phyloP scores from a whole-genome alignment of 2,797 vertebrate species.

The Semotilus atromaculatus region DNA sequence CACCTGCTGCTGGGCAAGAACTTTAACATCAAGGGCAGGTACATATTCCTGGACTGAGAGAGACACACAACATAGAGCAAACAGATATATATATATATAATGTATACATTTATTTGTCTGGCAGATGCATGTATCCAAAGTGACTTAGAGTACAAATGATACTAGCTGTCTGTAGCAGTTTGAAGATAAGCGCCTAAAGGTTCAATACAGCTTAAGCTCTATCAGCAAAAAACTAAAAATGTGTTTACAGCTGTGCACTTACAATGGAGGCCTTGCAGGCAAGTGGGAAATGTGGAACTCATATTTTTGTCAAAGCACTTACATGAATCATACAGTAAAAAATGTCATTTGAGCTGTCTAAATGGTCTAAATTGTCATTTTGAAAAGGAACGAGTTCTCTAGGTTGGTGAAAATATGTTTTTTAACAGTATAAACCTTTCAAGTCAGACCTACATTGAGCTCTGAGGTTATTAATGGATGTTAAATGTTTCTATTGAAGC shows the following conservation, averaged over 20 bases:
- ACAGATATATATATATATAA: neutral
- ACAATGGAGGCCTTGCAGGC: neutral
- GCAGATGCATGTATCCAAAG: neutral
- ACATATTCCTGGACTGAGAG: constrained; percentile 35
- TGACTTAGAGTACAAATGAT: neutral
- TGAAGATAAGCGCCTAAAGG: constrained; percentile 5
- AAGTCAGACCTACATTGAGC: neutral
- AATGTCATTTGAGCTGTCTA: neutral
- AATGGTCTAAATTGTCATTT: neutral
- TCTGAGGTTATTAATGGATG: neutral
- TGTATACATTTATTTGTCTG: neutral
- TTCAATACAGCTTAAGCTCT: neutral
- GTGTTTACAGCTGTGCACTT: neutral
- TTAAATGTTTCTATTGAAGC: neutral
- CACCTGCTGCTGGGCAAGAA: constrained; percentile 91
- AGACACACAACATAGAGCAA: neutral
- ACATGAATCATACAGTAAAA: neutral
- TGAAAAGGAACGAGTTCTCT: neutral
- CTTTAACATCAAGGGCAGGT: constrained; percentile 94
- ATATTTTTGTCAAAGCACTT: constrained; percentile 1
- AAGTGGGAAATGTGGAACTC: neutral
- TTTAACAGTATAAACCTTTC: constrained; percentile 12
- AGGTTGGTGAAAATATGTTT: neutral
- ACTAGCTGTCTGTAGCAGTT: neutral
- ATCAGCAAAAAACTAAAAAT: constrained; percentile 2